These are phyloP conservation scores for Pachydiplax longipennis DNA, from an alignment of 2,888 invertebrate genomes.

Conservation along the genomic window DNA sequence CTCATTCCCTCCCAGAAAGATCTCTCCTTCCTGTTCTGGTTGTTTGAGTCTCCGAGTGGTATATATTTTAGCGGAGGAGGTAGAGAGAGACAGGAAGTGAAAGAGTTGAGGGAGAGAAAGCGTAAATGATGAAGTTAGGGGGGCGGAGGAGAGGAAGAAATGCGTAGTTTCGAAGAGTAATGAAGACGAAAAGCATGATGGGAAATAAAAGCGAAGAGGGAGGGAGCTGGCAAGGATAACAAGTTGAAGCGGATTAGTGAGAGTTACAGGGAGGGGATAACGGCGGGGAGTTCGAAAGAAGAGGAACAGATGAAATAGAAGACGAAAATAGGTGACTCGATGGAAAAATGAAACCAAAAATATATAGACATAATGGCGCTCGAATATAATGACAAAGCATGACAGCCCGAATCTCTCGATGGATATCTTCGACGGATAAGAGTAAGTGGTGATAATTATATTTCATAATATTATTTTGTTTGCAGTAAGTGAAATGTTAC, in stretches of 20 bases:
- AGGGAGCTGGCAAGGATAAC: not conserved
- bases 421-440: too few species aligned
- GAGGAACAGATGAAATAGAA: too few species aligned
- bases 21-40: not conserved
- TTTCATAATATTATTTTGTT: too few species aligned
- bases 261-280: not conserved
- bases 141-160: not conserved
- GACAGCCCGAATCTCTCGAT: too few species aligned
- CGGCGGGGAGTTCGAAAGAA: not conserved
- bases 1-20: not conserved
- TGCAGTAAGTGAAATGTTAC: too few species aligned
- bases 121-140: constrained; percentile 14
- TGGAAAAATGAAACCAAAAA: too few species aligned
- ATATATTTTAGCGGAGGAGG: not conserved
- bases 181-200: not conserved
- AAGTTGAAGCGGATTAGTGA: not conserved
- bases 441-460: too few species aligned
- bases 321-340: too few species aligned
- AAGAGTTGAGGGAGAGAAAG: not conserved
- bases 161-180: not conserved
- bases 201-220: not conserved
- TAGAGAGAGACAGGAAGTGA: not conserved
- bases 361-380: too few species aligned
- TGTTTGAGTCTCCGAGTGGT: not conserved
- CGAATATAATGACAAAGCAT: too few species aligned